phyloP scores from a whole-genome alignment of 2,113 vertebrate species.

The Scortum barcoo region DNA sequence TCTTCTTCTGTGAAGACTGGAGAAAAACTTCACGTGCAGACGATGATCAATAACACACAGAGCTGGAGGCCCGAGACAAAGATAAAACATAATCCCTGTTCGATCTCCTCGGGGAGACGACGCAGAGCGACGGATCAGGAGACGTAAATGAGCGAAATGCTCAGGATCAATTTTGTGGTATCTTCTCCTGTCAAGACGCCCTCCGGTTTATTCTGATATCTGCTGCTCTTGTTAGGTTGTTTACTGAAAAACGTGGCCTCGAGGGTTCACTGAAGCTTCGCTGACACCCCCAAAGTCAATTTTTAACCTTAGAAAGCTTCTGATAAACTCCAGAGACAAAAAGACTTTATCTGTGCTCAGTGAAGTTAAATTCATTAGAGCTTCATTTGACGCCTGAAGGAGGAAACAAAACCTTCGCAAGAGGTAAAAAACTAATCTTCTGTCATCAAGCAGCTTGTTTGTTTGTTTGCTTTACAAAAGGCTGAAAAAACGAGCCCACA shows the following conservation, averaged over 20 bases:
- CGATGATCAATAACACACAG: constrained; percentile 32
- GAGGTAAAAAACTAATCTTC: not conserved
- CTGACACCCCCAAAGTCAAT: constrained; percentile 17
- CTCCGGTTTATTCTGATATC: constrained; percentile 21
- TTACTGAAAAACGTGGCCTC: not conserved
- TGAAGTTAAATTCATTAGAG: not conserved
- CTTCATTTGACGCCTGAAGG: not conserved
- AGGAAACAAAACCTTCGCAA: not conserved
- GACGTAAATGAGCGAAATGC: constrained; percentile 34
- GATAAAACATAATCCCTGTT: constrained; percentile 23
- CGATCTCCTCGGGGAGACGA: constrained; percentile 26
- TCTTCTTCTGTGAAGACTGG: constrained; percentile 1
- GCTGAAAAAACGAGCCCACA: not conserved
- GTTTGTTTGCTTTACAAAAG: not conserved
- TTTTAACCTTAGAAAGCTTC: constrained; percentile 14
- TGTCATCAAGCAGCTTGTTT: not conserved
- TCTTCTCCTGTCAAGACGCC: constrained; percentile 27
- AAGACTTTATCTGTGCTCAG: not conserved
- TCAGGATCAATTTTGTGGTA: constrained; percentile 37
- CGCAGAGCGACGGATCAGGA: constrained; percentile 19
- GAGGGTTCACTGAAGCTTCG: not conserved
- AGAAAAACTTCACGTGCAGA: constrained; percentile 5
- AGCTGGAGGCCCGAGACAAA: constrained; percentile 29
- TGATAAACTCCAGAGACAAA: constrained; percentile 13
- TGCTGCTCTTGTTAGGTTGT: constrained; percentile 23